Conservation (phyloP, 2,113 vertebrate genomes). For the Phoxinus phoxinus region DNA sequence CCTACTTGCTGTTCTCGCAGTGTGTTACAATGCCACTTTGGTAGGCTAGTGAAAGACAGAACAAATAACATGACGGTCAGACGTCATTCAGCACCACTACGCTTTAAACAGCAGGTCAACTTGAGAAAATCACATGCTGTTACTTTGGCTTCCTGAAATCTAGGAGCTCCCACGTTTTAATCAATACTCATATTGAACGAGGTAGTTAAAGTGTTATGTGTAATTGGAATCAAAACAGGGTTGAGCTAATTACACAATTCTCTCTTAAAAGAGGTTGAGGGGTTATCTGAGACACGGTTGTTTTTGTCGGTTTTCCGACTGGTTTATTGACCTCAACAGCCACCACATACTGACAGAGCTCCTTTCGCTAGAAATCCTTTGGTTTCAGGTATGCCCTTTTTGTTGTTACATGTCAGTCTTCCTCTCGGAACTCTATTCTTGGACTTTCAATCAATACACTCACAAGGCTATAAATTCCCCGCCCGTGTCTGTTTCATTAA, state of each 20-base stretch:
- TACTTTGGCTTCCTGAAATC: constrained; percentile 16
- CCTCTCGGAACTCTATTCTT: constrained; percentile 19
- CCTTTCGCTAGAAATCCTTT: constrained; percentile 46
- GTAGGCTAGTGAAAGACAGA: not conserved
- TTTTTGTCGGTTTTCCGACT: not conserved
- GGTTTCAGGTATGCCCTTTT: constrained; percentile 44
- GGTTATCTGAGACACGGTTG: not conserved
- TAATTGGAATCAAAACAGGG: constrained; percentile 31
- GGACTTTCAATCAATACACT: constrained; percentile 39
- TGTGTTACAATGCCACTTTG: not conserved
- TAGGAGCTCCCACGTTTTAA: constrained; percentile 4
- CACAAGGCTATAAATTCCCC: constrained; percentile 46
- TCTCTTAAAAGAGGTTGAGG: not conserved
- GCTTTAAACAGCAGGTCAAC: not conserved
- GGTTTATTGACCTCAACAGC: constrained; percentile 17
- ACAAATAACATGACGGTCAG: not conserved
- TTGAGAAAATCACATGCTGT: not conserved
- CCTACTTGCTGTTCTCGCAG: not conserved
- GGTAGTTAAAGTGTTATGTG: constrained; percentile 16
- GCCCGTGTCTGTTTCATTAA: constrained; percentile 37
- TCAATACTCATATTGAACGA: constrained; percentile 43
- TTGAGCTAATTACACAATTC: constrained; percentile 33
- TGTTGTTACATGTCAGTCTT: constrained; percentile 41
- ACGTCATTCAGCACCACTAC: too few relatives aligned
- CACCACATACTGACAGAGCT: not conserved